phyloP scores from a whole-genome alignment of 1,140 invertebrate species.

The Cotesia chilonis region DNA sequence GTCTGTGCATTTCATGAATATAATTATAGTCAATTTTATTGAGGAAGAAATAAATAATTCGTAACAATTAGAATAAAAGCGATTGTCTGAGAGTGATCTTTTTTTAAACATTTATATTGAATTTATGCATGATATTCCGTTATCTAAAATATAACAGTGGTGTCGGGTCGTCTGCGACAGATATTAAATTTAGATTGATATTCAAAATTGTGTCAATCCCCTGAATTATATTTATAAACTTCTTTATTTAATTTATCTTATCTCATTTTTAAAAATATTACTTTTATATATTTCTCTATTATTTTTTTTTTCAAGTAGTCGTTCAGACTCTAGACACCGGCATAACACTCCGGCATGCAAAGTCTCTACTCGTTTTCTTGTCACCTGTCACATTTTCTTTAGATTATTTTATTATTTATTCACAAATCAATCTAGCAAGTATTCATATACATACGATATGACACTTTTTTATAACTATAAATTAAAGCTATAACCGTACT shows the following conservation, averaged over 20 bases:
- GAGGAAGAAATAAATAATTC: not conserved
- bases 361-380: slow-evolving; percentile 58
- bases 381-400: slow-evolving; percentile 62
- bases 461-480: not conserved
- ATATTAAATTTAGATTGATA: slow-evolving; percentile 4
- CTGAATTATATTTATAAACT: not conserved
- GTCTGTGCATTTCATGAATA: too few relatives aligned
- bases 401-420: slow-evolving; percentile 61
- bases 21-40: not conserved
- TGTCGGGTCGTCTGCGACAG: slow-evolving; percentile 5
- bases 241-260: not conserved
- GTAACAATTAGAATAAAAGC: slow-evolving; percentile 12
- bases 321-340: slow-evolving; percentile 51
- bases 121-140: slow-evolving; percentile 4
- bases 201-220: not conserved
- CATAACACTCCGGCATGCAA: slow-evolving; percentile 58
- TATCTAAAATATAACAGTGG: slow-evolving; percentile 3
- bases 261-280: not conserved
- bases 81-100: slow-evolving; percentile 1
- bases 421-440: slow-evolving; percentile 55
- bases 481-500: not conserved
- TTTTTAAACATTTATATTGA: not conserved
- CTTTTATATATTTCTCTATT: not conserved
- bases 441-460: not conserved
- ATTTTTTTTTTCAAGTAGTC: slow-evolving; percentile 23